Percentiles rank a stretch among this genome's conserved stretches.
Conservation (phyloP, 2,888 invertebrate genomes). For the Carabus problematicus region DNA sequence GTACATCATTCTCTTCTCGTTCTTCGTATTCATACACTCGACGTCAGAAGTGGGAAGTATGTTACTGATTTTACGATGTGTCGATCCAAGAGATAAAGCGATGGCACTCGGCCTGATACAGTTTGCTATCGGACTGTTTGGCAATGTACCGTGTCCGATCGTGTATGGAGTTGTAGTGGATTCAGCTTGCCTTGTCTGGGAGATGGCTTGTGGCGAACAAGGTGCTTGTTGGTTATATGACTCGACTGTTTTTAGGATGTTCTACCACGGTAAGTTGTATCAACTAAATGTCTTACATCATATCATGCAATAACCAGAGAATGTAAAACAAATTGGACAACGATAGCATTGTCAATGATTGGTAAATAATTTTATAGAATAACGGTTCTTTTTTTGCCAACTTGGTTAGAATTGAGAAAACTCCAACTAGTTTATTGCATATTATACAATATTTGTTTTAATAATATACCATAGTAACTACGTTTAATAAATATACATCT, state of each 20-base stretch:
- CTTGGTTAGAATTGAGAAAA: no score
- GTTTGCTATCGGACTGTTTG: slow-evolving; percentile 91
- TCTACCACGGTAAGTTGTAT: slow-evolving; percentile 76
- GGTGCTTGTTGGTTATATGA: slow-evolving; percentile 92
- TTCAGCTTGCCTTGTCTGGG: slow-evolving; percentile 89
- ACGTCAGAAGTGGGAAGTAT: slow-evolving; percentile 93
- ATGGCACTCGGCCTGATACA: slow-evolving; percentile 95
- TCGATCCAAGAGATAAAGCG: slow-evolving; percentile 90
- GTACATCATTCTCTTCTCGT: slow-evolving; percentile 83
- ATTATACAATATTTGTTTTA: no score
- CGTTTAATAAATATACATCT: no score
- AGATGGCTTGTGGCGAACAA: slow-evolving; percentile 78
- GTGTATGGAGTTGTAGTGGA: slow-evolving; percentile 92
- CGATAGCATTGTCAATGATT: no score
- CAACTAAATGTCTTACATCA: no score
- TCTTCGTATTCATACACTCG: slow-evolving; percentile 90
- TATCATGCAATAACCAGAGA: no score
- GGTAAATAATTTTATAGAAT: no score
- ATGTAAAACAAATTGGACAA: no score
- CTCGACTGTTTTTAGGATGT: slow-evolving; percentile 80
- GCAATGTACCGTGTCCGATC: slow-evolving; percentile 94
- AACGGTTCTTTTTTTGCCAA: no score
- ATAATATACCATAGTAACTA: no score
- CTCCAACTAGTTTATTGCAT: no score
- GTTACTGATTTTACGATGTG: slow-evolving; percentile 87